These are phyloP conservation scores for Pelecanoides urinatrix DNA, from an alignment of 2,113 vertebrate genomes.

Conservation along the genomic window DNA sequence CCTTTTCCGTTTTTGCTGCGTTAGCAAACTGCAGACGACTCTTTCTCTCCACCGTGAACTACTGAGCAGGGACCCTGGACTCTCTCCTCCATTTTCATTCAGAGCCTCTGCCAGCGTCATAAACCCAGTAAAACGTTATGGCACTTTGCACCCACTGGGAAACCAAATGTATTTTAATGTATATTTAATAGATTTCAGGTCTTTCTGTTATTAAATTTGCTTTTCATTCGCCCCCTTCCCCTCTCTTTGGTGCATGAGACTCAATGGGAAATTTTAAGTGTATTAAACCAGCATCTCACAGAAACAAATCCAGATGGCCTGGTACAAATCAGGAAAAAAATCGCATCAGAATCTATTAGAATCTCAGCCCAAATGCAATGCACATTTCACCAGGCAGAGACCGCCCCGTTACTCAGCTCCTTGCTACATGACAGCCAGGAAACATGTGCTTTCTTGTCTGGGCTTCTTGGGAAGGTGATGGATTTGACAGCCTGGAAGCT, in stretches of 20 bases:
- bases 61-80: slow-evolving; percentile 60
- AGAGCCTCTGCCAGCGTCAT: slow-evolving; percentile 62
- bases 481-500: slow-evolving; percentile 24
- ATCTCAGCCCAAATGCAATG: slow-evolving; percentile 45
- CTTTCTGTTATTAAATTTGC: slow-evolving; percentile 68
- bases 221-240: slow-evolving; percentile 37
- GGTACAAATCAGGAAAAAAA: slow-evolving; percentile 57
- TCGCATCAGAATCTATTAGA: slow-evolving; percentile 64
- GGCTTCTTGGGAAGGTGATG: slow-evolving; percentile 15
- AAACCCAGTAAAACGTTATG: slow-evolving; percentile 68
- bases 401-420: slow-evolving; percentile 34
- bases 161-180: slow-evolving; percentile 70
- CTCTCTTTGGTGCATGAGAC: slow-evolving; percentile 39
- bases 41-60: slow-evolving; percentile 42
- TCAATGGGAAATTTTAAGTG: slow-evolving; percentile 65
- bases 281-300: slow-evolving; percentile 60
- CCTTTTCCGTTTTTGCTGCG: slow-evolving; percentile 60
- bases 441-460: slow-evolving; percentile 26
- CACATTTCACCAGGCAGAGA: slow-evolving; percentile 46
- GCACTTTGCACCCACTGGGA: slow-evolving; percentile 67
- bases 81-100: slow-evolving; percentile 64
- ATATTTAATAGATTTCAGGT: slow-evolving; percentile 69
- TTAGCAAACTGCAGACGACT: slow-evolving; percentile 60
- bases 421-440: slow-evolving; percentile 19
- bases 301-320: slow-evolving; percentile 72